Base-by-base conservation (phyloP, 2,888 invertebrate species). In the Hedychridium roseum region DNA sequence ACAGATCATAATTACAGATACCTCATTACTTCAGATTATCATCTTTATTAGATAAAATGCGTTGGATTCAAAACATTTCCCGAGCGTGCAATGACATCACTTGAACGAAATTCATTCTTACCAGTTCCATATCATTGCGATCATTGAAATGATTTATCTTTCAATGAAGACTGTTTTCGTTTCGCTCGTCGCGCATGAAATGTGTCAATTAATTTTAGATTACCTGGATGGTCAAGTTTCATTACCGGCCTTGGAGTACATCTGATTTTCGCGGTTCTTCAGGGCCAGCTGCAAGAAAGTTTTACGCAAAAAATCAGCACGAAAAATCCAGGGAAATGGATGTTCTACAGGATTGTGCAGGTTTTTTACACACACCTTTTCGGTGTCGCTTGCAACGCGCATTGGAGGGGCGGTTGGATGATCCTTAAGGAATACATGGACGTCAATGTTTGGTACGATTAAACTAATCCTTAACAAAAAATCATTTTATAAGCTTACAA, bases 331-430 rank as follows among this genome's bases (percentile, higher is more conserved):
- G 45, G 17, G 9, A 17, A 20, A 12, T 34, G 46, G 12, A 4
- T 57, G n/a, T 20, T 21, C 15, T 45, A 32, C 40, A 47, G 50
- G 1, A 15, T 36, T 36, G 46, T 38, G 48, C 59, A 74, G 49
- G 66, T 79, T 43, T 21, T 77, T 1, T 82, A 82, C 60, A 82
- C 82, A 21, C 83, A 83, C 51, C 63, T 81, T 3, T 83, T 84
- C 57, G 78, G 82, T 34, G 58, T 82, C 1, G 76, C 80, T 4
- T 82, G 82, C 51, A 81, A 82, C 47, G 74, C 81, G 63, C 81
- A 83, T 32, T 86, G 85, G 84, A 74, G 83, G 30, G 82, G 82
- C 23, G 69, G 75, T n/a, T 85, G 84, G 83, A 68, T 70, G 16
- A 60, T 83, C 36, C 73, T 79, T 46, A 78, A 76, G 49, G 47